Base-by-base conservation (phyloP, 92 coral and sea anemone genomes). In the Porites rus region DNA sequence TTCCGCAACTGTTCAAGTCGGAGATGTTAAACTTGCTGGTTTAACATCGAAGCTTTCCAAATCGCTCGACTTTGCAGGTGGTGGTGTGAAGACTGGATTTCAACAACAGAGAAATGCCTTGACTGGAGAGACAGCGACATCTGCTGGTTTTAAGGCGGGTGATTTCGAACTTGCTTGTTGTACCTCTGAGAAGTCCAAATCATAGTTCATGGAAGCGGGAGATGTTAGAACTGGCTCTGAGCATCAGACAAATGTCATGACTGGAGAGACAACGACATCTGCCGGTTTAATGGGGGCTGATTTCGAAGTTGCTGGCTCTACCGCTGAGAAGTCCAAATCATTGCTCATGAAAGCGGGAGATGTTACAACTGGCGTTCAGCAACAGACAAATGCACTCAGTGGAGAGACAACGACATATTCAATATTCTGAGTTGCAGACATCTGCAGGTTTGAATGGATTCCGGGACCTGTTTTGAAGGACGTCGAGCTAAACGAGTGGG, bases 241-340 rank as follows among this genome's bases (percentile, higher is more conserved):
- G 0, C 22, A 31, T 25, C 0, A 76, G 72, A 84, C 2, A 58
- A 18, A 84, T 54, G 51, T 74, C 51, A 62, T 1, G 1, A 84
- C 88, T 6, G 84, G 88, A 21, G 51, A 75, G 6, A 62, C 51
- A 2, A 19, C 83, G 50, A 22, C 67, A 21, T 75, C 83, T 58
- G 88, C 80, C 70, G 31, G 67, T 8, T 2, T 84, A 43, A 62
- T 76, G 4, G 71, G 20, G 14, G 81, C 50, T 2, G 75, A 84
- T 58, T 8, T 84, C 18, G 70, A 84, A 22, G 43, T 84, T 46
- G 67, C 73, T 22, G 88, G 85, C 65, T 74, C 84, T 4, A 67
- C 72, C 4, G 17, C 72, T 5, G 11, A 67, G 25, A 67, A 67
- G 19, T 67, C 50, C 31, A 16, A 84, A 43, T 75, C 84, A 56